Evolutionary conservation across 2,113 vertebrate genomes (phyloP), one percentile per base, ranked within the genome.

Genomic region (Lepisosteus oculatus): DNA sequence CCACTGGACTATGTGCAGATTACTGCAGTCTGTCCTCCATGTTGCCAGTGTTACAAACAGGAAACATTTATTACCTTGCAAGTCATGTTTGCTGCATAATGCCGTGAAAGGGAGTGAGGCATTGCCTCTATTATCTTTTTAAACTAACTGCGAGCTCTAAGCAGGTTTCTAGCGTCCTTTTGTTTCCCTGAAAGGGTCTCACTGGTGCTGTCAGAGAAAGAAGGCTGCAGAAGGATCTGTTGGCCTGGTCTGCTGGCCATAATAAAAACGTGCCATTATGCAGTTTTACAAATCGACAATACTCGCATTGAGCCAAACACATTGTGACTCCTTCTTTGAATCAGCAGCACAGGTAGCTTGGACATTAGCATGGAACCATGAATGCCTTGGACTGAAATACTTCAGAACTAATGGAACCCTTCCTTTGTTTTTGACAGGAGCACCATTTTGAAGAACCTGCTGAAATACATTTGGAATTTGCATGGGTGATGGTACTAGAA

Each of bases 101-200:
- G 81, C 85, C 78, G 85, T 84, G 88, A 80, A 85, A 83, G 80
- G 85, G 81, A 79, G 83, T 92, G 90, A 90, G 89, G 88, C 83
- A 93, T 91, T 86, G 84, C 85, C 74, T 86, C 87, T 84, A 85
- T 90, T 92, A 90, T 90, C 89, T 91, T 86, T 29, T 83, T 80
- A 84, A 91, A 88, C 90, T 88, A 90, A 89, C 90, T 84, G 88
- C 79, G 12, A 83, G 87, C 90, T 86, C 88, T 87, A 90, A 87
- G 88, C 87, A 85, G 43, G 41, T 80, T 86, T 72, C 74, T 85
- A 90, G 90, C 87, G 90, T 88, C 84, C 85, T 85, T 92, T 90
- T 92, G 90, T 90, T 91, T 88, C 89, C 86, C 82, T 90, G 91
- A 90, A 92, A 87, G 91, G 92, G 91, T 88, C 79, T 80, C 54